These are phyloP conservation scores for Larimichthys crocea DNA, from an alignment of 2,113 vertebrate genomes.

Conservation along the genomic window DNA sequence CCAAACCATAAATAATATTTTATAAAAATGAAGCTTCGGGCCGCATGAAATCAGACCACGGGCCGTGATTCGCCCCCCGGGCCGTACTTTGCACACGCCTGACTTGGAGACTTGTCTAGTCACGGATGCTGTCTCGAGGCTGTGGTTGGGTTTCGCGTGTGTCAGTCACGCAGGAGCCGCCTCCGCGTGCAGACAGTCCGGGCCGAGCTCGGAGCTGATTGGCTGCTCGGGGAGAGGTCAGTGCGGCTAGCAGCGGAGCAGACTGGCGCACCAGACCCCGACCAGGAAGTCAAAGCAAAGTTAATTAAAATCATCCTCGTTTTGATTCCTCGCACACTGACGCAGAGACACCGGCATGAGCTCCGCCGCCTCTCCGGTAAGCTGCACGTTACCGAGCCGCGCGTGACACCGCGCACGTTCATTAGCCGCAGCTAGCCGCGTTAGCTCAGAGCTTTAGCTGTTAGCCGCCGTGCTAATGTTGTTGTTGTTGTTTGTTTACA, in stretches of 20 bases:
- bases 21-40: too few species aligned
- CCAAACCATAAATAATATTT: too few species aligned
- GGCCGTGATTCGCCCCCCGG: too few species aligned
- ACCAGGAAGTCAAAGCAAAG: constrained; percentile 61
- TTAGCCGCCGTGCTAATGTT: constrained; percentile 56
- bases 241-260: constrained; percentile 47
- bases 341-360: constrained; percentile 57
- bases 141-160: not conserved
- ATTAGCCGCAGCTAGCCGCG: constrained; percentile 41
- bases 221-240: constrained; percentile 50
- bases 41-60: too few species aligned
- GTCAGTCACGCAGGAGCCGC: constrained; percentile 7
- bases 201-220: not conserved
- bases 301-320: constrained; percentile 5
- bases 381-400: not conserved
- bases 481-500: constrained; percentile 66
- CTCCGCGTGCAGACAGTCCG: not conserved
- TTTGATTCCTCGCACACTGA: not conserved
- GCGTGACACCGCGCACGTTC: not conserved
- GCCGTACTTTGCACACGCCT: too few species aligned
- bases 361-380: constrained; percentile 68
- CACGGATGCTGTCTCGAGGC: not conserved
- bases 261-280: constrained; percentile 6
- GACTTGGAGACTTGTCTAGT: not conserved
- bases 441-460: constrained; percentile 5